Conservation (phyloP, 2,797 vertebrate genomes). For the Tragelaphus oryx region DNA sequence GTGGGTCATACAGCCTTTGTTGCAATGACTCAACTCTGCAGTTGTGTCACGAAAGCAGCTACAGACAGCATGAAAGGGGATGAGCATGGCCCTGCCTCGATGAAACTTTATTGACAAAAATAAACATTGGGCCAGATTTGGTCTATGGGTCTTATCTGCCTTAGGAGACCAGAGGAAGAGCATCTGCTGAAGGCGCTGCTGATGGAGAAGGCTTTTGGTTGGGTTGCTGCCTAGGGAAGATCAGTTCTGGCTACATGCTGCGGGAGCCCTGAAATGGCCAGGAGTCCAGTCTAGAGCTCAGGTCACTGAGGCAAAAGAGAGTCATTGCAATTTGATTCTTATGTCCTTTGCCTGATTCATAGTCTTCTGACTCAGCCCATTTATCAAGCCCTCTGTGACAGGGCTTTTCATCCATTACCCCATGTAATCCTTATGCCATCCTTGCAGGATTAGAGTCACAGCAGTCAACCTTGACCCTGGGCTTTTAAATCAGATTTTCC, state of each 20-base stretch:
- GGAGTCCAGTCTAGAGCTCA: not conserved
- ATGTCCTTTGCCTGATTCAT: not conserved
- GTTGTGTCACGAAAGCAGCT: not conserved
- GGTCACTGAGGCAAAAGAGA: not conserved
- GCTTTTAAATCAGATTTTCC: not conserved
- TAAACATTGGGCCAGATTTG: not conserved
- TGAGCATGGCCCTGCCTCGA: not conserved
- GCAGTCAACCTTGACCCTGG: not conserved
- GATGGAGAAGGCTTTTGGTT: not conserved
- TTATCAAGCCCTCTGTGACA: not conserved
- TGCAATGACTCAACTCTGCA: not conserved
- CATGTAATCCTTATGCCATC: not conserved
- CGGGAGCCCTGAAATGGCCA: not conserved
- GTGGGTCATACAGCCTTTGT: not conserved
- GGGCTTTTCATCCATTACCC: not conserved
- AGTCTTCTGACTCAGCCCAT: not conserved
- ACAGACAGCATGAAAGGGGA: not conserved
- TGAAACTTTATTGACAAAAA: slow-evolving; percentile 13
- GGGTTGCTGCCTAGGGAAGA: not conserved
- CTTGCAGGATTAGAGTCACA: not conserved
- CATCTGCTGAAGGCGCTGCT: not conserved
- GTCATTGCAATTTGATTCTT: not conserved
- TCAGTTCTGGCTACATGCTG: not conserved
- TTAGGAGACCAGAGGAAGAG: not conserved
- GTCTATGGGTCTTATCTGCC: not conserved